Evolutionary conservation across 2,797 vertebrate species (phyloP), one percentile per base, ranked within the genome.

Genomic region (Coregonus suidteri): DNA sequence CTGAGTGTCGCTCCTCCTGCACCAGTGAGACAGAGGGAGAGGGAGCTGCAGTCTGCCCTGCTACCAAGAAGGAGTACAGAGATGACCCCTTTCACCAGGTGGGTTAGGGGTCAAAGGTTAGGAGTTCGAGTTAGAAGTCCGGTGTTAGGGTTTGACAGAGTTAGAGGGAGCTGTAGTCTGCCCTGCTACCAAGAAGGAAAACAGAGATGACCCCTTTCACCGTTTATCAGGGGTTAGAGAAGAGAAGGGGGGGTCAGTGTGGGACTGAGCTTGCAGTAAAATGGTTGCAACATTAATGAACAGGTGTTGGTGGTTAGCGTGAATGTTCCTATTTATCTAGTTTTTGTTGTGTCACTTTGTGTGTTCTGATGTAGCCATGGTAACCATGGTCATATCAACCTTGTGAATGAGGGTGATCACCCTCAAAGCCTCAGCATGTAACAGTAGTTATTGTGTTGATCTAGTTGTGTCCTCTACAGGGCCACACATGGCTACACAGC

Each of bases 31-130:
- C 96, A 68, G 98, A 99, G 74, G 95, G 95, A 51, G 97, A 98
- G 80, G 96, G 94, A 79, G 95, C 92, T 77, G 93, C 95, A 31
- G 90, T 94, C 81, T 97, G 96, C 81, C 91, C 96, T 0, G 93
- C 94, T 25, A 89, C 95, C 82, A 99, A 98, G 87, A 99, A 97
- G 78, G 98, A 99, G 87, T 99, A 96, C 90, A 94, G 97, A 90
- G 98, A 99, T 30, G 98, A 99, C 85, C 98, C 98, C 18, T 99
- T 99, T 84, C 97, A 98, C 85, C 98, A 98, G 96, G 98, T 99
- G 34, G 15, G 69, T 37, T 18, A n/a, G 11, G 1, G 59, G 53
- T 18, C 13, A 15, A n/a, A 13, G 47, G 1, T 65, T 25, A 65
- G 25, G 54, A n/a, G 54, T 56, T 56, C 6, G 54, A 1, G 14